Evolutionary conservation across 1,140 invertebrate species (phyloP), one percentile per base, ranked within the genome.

Genomic region (Sesamia nonagrioides): DNA sequence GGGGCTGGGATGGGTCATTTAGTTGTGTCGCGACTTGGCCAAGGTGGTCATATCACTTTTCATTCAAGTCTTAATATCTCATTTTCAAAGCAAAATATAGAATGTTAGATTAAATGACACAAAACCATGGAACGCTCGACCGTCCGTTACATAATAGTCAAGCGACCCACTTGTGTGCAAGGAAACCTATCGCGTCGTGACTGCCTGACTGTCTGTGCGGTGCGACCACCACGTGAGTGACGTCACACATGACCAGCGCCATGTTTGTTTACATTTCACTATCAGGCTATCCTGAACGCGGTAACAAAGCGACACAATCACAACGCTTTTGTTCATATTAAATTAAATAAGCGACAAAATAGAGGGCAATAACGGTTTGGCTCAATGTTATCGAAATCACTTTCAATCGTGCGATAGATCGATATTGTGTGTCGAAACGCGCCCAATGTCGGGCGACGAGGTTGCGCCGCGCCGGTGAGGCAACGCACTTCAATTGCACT

Each of bases 381-480:
- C 58, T 82, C 78, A 80, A 82, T 83, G 77, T 83, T 79, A 85
- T 61, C 82, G 84, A 85, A 80, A 85, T 83, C 83, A 60, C 78
- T 84, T 81, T 81, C 68, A 21, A 52, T 58, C 63, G 63, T 35
- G 61, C 75, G 60, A 69, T 77, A 78, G 77, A 80, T 76, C 61
- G 54, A 42, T 35, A 42, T 56, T 50, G 77, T 50, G 77, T 84
- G 83, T 78, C 73, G 83, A 78, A 84, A 84, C 76, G 18, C 63
- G 78, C 77, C 81, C 79, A 63, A 63, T 76, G 73, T 76, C 73
- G 73, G 54, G 54, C 71, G 13, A 48, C 48, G 71, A 74, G 54
- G 71, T 74, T 74, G 54, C 77, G 76, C 21, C 17, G 27, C 48
- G 5, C 66, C 37, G 50, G 63, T 69, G 76, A 40, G 54, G 54